Evolutionary conservation across 2,797 vertebrate genomes (phyloP).

Genomic region (Xenops minutus): DNA sequence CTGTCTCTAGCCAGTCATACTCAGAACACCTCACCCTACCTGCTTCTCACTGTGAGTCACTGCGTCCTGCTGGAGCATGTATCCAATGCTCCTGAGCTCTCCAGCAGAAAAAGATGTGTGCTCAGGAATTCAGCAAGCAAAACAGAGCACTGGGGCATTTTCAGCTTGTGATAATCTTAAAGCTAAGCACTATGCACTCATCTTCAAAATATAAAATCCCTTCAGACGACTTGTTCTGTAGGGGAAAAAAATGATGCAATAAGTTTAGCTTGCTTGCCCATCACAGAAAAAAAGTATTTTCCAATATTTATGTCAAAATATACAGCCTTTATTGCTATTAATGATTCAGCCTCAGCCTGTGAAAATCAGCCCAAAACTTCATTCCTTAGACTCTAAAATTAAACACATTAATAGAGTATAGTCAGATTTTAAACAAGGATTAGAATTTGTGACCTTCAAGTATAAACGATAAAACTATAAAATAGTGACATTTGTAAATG

Average conservation of each 20-base stretch:
- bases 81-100: background rate
- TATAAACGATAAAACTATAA: background rate
- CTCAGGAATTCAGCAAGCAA: background rate
- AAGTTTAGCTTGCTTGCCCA: background rate
- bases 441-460: constrained; percentile 15
- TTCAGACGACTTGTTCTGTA: background rate
- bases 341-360: background rate
- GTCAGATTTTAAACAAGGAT: background rate
- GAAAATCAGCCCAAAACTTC: background rate
- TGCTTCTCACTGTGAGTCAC: background rate
- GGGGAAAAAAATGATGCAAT: background rate
- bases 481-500: constrained; percentile 30
- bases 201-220: background rate
- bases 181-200: background rate
- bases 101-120: background rate
- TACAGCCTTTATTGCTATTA: background rate
- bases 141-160: background rate
- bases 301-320: background rate
- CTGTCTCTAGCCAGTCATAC: background rate
- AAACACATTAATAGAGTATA: background rate
- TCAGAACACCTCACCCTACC: background rate
- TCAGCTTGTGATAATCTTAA: background rate
- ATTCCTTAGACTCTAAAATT: background rate
- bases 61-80: accelerated
- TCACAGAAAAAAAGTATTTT: background rate